Conservation (phyloP, 23 tunicate species). For the Phallusia fumigata region DNA sequence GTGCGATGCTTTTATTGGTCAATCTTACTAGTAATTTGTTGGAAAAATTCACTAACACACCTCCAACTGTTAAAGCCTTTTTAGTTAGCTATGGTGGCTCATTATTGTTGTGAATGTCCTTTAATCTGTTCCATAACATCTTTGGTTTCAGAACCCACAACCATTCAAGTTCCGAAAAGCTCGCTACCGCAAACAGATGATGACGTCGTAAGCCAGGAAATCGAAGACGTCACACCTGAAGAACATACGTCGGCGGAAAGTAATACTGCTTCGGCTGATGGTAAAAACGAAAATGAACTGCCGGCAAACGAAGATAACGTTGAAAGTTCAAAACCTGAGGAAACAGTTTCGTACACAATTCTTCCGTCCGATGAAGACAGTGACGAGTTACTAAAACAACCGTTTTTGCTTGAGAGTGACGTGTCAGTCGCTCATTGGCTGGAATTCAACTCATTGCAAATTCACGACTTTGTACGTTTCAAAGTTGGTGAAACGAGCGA, state of each 20-base stretch:
- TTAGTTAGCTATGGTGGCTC: too few species aligned
- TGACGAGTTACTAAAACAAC: conserved; percentile 52
- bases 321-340: neutral
- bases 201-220: neutral
- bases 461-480: conserved; percentile 63
- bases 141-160: too few species aligned
- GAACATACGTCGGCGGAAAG: neutral
- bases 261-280: neutral
- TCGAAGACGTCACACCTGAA: neutral
- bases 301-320: neutral
- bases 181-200: too few species aligned
- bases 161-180: too few species aligned
- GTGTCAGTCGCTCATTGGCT: conserved; percentile 77
- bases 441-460: conserved; percentile 29
- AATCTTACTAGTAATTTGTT: too few species aligned
- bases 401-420: conserved; percentile 65
- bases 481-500: conserved; percentile 52
- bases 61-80: too few species aligned
- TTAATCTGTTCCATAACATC: too few species aligned
- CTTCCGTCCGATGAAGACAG: conserved; percentile 19
- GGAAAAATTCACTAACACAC: too few species aligned
- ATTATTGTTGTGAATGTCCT: too few species aligned
- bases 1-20: too few species aligned
- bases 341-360: neutral
- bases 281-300: neutral